A percentile compares a stretch with the other conserved stretches of the same genome.
These are phyloP conservation scores for Contarinia nasturtii DNA, from an alignment of 1,140 invertebrate species.

Conservation along the genomic window DNA sequence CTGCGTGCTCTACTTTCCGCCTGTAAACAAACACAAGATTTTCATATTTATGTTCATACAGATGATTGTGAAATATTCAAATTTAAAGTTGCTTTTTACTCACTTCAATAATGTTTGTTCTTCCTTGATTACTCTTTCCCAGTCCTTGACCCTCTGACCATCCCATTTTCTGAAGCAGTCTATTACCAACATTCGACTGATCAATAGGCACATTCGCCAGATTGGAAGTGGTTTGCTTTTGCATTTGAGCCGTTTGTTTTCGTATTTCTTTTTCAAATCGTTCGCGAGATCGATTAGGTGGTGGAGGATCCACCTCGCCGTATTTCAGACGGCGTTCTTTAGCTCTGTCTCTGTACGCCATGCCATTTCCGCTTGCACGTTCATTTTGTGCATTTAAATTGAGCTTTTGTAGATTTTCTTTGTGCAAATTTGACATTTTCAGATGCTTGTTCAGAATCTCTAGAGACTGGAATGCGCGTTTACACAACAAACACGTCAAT, in stretches of 20 bases:
- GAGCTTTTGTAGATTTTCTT: conserved; percentile 67
- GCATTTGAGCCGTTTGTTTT: conserved; percentile 9
- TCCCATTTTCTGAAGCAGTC: conserved; percentile 94
- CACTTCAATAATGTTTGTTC: conserved; percentile 77
- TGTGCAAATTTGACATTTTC: conserved; percentile 86
- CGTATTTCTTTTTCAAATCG: conserved; percentile 34
- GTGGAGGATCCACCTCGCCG: conserved; percentile 67
- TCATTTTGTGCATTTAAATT: conserved; percentile 2
- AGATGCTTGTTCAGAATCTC: conserved; percentile 82
- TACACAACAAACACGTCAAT: conserved; percentile 87
- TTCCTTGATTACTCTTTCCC: conserved; percentile 83
- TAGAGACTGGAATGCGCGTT: conserved; percentile 77
- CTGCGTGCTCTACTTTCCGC: conserved; percentile 30
- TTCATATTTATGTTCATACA: background rate
- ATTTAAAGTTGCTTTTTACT: background rate
- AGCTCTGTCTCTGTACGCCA: conserved; percentile 76
- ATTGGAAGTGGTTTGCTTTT: conserved; percentile 18
- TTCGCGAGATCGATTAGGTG: conserved; percentile 49
- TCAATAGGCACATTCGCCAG: conserved; percentile 37
- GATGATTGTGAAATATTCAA: background rate
- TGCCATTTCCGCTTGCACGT: background rate
- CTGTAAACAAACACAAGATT: too few species aligned
- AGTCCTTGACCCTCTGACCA: conserved; percentile 93
- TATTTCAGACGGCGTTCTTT: conserved; percentile 90
- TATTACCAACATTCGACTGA: conserved; percentile 77